Evolutionary conservation across 2,888 invertebrate species (phyloP).

Genomic region (Stenoptilia bipunctidactyla): DNA sequence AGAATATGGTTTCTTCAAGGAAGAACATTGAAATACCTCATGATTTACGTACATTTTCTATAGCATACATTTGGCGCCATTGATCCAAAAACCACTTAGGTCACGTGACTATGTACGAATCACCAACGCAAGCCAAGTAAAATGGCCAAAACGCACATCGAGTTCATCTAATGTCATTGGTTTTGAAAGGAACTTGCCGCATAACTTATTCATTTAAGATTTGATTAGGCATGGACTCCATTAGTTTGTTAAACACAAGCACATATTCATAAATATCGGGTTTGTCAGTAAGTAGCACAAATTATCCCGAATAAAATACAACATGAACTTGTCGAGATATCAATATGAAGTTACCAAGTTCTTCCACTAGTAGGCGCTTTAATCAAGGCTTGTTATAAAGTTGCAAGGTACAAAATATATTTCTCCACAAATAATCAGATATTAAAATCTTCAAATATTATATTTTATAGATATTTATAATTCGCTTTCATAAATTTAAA

Average conservation of each 20-base stretch:
- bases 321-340: constrained; percentile 60
- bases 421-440: too few relatives aligned
- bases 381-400: constrained; percentile 15
- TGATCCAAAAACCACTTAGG: constrained; percentile 64
- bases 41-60: constrained; percentile 63
- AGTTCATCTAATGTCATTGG: constrained; percentile 66
- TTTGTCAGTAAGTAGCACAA: constrained; percentile 53
- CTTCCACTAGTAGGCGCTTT: constrained; percentile 53
- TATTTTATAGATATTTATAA: too few relatives aligned
- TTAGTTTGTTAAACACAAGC: constrained; percentile 35
- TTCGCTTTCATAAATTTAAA: too few relatives aligned
- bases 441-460: too few relatives aligned
- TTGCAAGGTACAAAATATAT: constrained; percentile 18
- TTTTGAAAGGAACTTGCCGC: constrained; percentile 56
- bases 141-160: constrained; percentile 71
- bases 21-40: constrained; percentile 26
- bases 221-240: too few relatives aligned
- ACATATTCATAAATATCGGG: constrained; percentile 46
- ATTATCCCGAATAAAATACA: constrained; percentile 50
- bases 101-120: constrained; percentile 71
- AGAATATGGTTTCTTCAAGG: constrained; percentile 7
- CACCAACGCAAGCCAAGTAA: constrained; percentile 71
- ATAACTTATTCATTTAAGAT: constrained; percentile 53
- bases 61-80: constrained; percentile 69
- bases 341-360: constrained; percentile 56